phyloP scores from a whole-genome alignment of 2,113 vertebrate genomes.

The Hemichromis elongatus region DNA sequence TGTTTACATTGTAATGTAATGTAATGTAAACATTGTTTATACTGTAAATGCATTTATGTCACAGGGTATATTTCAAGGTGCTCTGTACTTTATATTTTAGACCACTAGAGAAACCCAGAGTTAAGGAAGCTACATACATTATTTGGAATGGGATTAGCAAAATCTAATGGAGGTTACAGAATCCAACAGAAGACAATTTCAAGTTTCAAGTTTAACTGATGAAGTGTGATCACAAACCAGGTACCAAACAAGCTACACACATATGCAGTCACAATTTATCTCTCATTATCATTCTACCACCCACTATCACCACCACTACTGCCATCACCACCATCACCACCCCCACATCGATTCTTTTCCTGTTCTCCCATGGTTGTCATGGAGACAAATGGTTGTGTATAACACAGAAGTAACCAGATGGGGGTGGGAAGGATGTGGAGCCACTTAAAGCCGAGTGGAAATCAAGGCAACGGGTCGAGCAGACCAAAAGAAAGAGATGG shows the following conservation, averaged over 20 bases:
- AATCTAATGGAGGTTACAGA: not conserved
- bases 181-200: not conserved
- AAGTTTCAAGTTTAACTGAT: not conserved
- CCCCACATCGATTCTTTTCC: conserved; percentile 30
- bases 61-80: not conserved
- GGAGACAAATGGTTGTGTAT: conserved; percentile 55
- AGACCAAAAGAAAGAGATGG: not conserved
- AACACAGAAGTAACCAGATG: not conserved
- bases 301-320: conserved; percentile 30
- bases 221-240: not conserved
- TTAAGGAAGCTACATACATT: not conserved
- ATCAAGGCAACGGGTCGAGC: not conserved
- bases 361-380: conserved; percentile 38
- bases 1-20: too few species aligned
- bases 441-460: not conserved
- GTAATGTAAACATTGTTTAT: not conserved
- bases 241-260: not conserved
- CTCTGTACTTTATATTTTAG: not conserved
- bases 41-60: not conserved
- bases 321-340: conserved; percentile 25
- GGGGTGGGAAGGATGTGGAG: not conserved
- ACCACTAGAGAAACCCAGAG: not conserved
- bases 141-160: not conserved
- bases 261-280: not conserved
- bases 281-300: conserved; percentile 33